These are phyloP conservation scores for Torymus auratus DNA, from an alignment of 2,888 invertebrate species.

Conservation along the genomic window DNA sequence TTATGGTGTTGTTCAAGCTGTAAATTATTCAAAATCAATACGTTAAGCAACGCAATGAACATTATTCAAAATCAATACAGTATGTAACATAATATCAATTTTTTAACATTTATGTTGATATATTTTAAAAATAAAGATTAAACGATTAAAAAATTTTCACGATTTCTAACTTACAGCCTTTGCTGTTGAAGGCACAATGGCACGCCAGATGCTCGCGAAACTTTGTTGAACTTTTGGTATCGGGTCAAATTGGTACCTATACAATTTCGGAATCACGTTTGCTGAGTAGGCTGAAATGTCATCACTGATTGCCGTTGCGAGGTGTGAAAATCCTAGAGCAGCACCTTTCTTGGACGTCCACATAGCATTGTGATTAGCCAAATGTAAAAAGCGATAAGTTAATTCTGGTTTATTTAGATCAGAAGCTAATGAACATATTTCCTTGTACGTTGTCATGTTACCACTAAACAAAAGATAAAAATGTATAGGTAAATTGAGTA, in stretches of 20 bases:
- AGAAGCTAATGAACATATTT: slow-evolving; percentile 94
- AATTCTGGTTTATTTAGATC: slow-evolving; percentile 97
- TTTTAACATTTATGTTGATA: too few relatives aligned
- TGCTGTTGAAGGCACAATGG: slow-evolving; percentile 90
- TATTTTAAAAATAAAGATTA: background rate
- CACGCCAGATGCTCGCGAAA: slow-evolving; percentile 96
- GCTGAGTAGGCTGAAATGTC: slow-evolving; percentile 89
- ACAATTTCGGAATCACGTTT: slow-evolving; percentile 91
- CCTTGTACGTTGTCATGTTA: slow-evolving; percentile 94
- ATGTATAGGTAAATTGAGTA: background rate
- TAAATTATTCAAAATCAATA: slow-evolving; percentile 57
- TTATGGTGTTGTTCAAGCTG: slow-evolving; percentile 89
- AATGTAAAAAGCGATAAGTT: slow-evolving; percentile 96
- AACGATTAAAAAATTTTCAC: slow-evolving; percentile 56
- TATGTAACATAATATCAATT: too few relatives aligned
- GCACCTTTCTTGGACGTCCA: slow-evolving; percentile 98
- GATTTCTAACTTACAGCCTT: slow-evolving; percentile 82
- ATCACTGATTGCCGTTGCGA: slow-evolving; percentile 79
- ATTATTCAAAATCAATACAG: too few relatives aligned
- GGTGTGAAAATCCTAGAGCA: slow-evolving; percentile 93
- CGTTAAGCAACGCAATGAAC: too few relatives aligned
- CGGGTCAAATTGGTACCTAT: slow-evolving; percentile 94
- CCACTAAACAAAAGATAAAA: slow-evolving; percentile 70
- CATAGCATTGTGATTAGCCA: slow-evolving; percentile 94
- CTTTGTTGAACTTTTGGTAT: slow-evolving; percentile 94